Evolutionary conservation across 2,113 vertebrate species (phyloP).

Genomic region (Brachypodius melanocephalos): DNA sequence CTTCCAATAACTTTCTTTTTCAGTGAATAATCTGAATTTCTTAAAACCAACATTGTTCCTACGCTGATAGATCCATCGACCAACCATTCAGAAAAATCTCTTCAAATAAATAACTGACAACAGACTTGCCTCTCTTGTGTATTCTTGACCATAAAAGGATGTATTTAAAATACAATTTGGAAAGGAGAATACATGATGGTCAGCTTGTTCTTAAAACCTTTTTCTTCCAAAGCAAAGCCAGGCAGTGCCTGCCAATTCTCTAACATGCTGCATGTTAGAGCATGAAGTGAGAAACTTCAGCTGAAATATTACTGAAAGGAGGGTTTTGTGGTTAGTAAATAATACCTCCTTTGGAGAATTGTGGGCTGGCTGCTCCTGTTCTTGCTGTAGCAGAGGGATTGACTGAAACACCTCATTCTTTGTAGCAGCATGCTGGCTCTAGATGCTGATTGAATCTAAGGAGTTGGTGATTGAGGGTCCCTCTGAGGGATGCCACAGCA

Average conservation of each 20-base stretch:
- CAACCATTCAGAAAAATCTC: neutral
- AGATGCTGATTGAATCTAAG: neutral
- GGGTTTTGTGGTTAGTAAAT: constrained; percentile 1
- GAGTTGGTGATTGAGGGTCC: constrained; percentile 11
- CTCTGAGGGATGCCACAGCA: neutral
- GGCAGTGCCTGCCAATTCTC: neutral
- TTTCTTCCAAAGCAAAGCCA: neutral
- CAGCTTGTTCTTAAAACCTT: neutral
- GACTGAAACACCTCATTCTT: constrained; percentile 35
- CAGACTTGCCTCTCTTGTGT: neutral
- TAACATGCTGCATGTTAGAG: neutral
- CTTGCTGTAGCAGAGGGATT: neutral
- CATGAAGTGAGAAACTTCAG: neutral
- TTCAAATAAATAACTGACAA: neutral
- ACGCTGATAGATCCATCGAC: neutral
- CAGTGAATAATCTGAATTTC: neutral
- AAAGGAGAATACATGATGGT: neutral
- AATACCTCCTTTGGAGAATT: neutral
- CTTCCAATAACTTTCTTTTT: neutral
- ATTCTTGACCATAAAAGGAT: neutral
- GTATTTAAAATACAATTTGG: neutral
- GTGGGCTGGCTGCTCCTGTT: neutral
- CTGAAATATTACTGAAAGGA: neutral
- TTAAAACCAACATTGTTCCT: neutral
- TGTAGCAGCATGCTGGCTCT: neutral